phyloP scores from a whole-genome alignment of 2,113 vertebrate species.

The Taurulus bubalis region DNA sequence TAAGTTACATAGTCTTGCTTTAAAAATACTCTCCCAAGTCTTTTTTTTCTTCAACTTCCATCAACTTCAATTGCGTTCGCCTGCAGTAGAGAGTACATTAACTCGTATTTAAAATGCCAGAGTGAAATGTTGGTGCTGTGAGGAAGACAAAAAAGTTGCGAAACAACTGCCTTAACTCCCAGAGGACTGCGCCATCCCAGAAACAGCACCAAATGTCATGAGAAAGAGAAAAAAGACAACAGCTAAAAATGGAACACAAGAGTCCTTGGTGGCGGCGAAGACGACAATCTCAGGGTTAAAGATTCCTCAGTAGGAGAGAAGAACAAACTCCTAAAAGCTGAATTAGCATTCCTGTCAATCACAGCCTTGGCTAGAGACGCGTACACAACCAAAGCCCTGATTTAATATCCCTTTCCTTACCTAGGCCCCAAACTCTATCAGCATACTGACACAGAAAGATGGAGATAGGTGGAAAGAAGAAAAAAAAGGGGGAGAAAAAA shows the following conservation, averaged over 20 bases:
- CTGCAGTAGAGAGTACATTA: slow-evolving; percentile 44
- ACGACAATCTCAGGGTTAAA: slow-evolving; percentile 69
- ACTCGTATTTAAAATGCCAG: slow-evolving; percentile 57
- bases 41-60: background rate
- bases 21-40: background rate
- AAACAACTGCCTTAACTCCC: slow-evolving; percentile 60
- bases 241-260: slow-evolving; percentile 74
- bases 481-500: background rate
- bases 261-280: slow-evolving; percentile 52
- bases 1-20: background rate
- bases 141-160: slow-evolving; percentile 1
- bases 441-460: slow-evolving; percentile 70
- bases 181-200: slow-evolving; percentile 48
- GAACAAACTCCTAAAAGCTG: slow-evolving; percentile 76
- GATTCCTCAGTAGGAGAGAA: slow-evolving; percentile 63
- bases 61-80: slow-evolving; percentile 14
- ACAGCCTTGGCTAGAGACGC: slow-evolving; percentile 46
- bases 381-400: slow-evolving; percentile 50
- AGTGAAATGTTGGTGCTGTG: slow-evolving; percentile 41
- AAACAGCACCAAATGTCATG: slow-evolving; percentile 76
- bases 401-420: slow-evolving; percentile 76
- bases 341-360: slow-evolving; percentile 83
- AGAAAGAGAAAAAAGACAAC: slow-evolving; percentile 69
- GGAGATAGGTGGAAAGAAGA: slow-evolving; percentile 36
- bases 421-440: slow-evolving; percentile 71